Evolutionary conservation across 2,888 invertebrate species (phyloP).

Genomic region (Podotricha telesiphe): DNA sequence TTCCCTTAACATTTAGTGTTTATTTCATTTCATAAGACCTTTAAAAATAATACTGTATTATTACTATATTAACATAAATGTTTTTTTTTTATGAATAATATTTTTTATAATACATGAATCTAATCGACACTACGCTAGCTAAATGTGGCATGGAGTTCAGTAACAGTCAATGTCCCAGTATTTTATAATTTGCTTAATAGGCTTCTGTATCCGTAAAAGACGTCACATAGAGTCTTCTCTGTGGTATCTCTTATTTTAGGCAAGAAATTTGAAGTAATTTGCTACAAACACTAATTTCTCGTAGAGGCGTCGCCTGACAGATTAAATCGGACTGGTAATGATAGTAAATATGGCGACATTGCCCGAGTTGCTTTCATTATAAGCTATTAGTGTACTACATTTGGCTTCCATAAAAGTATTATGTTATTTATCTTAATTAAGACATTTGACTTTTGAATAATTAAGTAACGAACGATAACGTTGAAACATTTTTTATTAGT

Average conservation of each 20-base stretch:
- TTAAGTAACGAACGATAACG: neutral
- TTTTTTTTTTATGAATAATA: no score
- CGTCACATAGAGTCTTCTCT: neutral
- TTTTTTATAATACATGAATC: no score
- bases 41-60: no score
- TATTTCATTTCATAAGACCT: no score
- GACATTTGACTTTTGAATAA: neutral
- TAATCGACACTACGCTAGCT: no score
- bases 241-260: neutral
- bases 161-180: no score
- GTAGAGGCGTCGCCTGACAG: neutral
- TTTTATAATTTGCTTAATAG: neutral
- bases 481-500: no score
- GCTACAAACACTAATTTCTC: constrained; percentile 8
- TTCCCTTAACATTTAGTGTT: no score
- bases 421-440: neutral
- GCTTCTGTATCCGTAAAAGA: neutral
- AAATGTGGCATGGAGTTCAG: no score
- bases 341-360: constrained; percentile 12
- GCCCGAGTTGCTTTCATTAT: neutral
- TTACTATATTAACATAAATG: no score
- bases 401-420: neutral
- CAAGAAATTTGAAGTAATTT: neutral
- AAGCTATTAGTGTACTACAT: neutral
- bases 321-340: neutral